Evolutionary conservation across 2,113 vertebrate genomes (phyloP).

Genomic region (Osmerus mordax): DNA sequence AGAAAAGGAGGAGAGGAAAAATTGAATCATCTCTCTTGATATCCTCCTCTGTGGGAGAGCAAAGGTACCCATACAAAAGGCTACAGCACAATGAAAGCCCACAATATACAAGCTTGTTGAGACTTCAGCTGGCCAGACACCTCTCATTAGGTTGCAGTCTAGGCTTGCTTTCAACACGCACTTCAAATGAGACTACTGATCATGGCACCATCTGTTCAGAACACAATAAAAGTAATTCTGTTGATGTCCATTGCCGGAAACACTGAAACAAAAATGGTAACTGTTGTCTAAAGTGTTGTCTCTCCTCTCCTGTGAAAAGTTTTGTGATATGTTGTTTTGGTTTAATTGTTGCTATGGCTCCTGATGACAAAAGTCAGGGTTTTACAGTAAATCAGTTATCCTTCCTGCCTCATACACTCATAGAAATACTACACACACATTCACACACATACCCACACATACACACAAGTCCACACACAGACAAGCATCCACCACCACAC

Average conservation of each 20-base stretch:
- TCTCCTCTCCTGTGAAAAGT: no score
- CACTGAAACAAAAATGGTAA: conserved; percentile 1
- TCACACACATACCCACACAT: background rate
- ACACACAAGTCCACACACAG: background rate
- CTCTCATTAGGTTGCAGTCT: no score
- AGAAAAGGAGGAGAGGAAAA: conserved; percentile 30
- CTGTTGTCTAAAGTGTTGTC: background rate
- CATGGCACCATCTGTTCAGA: background rate
- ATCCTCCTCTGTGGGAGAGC: conserved; percentile 28
- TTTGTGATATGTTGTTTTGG: no score
- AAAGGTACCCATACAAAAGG: conserved; percentile 11
- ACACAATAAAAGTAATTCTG: no score
- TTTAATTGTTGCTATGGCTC: no score
- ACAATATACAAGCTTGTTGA: background rate
- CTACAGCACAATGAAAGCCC: conserved; percentile 26
- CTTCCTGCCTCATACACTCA: no score
- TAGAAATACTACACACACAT: background rate
- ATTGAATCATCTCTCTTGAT: conserved; percentile 43
- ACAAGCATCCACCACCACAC: conserved; percentile 4
- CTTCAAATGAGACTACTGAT: conserved; percentile 9
- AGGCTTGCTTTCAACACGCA: no score
- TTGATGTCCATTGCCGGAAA: conserved; percentile 1
- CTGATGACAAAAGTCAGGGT: no score
- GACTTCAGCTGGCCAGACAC: no score
- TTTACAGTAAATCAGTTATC: no score